phyloP scores from a whole-genome alignment of 2,113 vertebrate species.

The Calypte anna region DNA sequence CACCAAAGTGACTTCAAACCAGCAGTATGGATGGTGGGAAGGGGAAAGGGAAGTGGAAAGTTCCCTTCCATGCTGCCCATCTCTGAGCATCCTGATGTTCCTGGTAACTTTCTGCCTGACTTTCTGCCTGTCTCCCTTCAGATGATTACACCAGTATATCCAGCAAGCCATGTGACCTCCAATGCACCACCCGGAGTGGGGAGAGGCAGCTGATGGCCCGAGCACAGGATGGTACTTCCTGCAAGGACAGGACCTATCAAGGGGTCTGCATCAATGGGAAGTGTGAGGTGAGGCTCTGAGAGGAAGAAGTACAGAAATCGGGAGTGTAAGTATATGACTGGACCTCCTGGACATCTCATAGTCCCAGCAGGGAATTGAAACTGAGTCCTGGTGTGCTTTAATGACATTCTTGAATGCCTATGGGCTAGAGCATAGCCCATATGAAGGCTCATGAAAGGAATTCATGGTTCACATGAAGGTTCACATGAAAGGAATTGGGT shows the following conservation, averaged over 20 bases:
- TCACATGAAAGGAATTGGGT: neutral
- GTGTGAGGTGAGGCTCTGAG: constrained; percentile 82
- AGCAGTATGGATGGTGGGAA: neutral
- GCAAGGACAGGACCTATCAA: constrained; percentile 82
- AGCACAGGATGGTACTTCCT: constrained; percentile 89
- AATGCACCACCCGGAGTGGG: constrained; percentile 85
- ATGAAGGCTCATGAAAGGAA: too few species aligned
- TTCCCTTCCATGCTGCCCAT: fast-evolving
- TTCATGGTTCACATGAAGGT: too few species aligned
- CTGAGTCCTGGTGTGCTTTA: neutral
- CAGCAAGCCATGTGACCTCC: constrained; percentile 91
- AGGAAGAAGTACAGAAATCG: neutral
- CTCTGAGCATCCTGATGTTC: neutral
- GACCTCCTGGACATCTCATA: fast-evolving
- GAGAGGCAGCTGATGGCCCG: constrained; percentile 88
- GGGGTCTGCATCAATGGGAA: constrained; percentile 89
- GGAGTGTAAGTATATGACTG: neutral
- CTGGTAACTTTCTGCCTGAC: neutral
- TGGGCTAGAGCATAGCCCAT: neutral
- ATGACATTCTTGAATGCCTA: neutral
- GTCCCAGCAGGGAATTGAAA: neutral
- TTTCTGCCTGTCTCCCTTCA: constrained; percentile 47
- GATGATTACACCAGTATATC: constrained; percentile 94
- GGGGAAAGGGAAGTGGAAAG: neutral
- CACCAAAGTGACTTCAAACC: neutral